Evolutionary conservation across 2,113 vertebrate genomes (phyloP).

Genomic region (Osmerus eperlanus): DNA sequence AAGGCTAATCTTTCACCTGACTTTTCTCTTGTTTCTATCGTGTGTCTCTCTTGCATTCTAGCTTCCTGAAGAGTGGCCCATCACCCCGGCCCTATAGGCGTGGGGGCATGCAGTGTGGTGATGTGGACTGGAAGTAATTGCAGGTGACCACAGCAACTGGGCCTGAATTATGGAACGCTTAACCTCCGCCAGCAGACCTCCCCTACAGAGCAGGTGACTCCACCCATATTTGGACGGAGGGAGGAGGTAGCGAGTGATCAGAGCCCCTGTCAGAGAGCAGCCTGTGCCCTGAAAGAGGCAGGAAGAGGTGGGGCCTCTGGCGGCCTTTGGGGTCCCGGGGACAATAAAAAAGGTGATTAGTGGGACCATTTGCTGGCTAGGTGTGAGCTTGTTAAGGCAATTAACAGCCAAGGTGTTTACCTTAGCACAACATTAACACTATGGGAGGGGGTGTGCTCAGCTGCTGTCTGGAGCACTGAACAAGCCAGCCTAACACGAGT

Average conservation of each 20-base stretch:
- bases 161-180: conserved; percentile 55
- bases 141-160: conserved; percentile 47
- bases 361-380: conserved; percentile 72
- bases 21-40: too few species aligned
- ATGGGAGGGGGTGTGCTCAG: conserved; percentile 34
- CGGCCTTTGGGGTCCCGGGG: conserved; percentile 41
- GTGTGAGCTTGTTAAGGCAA: conserved; percentile 67
- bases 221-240: conserved; percentile 14
- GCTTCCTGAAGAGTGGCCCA: conserved; percentile 29
- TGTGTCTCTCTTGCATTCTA: conserved; percentile 13
- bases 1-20: too few species aligned
- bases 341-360: conserved; percentile 73
- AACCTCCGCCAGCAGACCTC: conserved; percentile 49
- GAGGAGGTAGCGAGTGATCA: conserved; percentile 3
- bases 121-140: conserved; percentile 47
- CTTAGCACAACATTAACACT: conserved; percentile 69
- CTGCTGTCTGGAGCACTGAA: conserved; percentile 25
- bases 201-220: conserved; percentile 47
- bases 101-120: conserved; percentile 19
- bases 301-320: conserved; percentile 32
- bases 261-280: conserved; percentile 27
- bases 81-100: conserved; percentile 9
- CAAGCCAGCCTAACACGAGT: conserved; percentile 9
- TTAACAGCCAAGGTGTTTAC: conserved; percentile 67
- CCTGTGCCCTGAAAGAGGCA: conserved; percentile 34